These are phyloP conservation scores for Diaprepes abbreviatus DNA, from an alignment of 2,888 invertebrate genomes.

Conservation along the genomic window DNA sequence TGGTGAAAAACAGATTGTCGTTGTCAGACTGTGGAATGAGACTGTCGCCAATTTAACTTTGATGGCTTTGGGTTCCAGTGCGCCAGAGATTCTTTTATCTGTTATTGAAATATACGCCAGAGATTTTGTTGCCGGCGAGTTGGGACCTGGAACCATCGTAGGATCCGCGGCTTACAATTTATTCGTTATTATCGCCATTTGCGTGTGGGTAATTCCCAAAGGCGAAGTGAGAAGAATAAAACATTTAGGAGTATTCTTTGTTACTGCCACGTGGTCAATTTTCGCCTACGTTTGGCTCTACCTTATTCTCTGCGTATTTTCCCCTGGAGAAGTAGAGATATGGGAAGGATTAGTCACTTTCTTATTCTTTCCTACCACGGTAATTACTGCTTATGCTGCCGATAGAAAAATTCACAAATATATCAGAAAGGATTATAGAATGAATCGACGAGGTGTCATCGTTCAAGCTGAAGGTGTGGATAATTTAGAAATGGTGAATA, in stretches of 20 bases:
- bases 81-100: constrained; percentile 97
- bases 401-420: constrained; percentile 90
- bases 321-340: constrained; percentile 91
- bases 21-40: constrained; percentile 98
- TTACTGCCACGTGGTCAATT: constrained; percentile 97
- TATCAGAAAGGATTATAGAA: constrained; percentile 67
- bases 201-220: constrained; percentile 91
- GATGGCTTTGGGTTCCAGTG: constrained; percentile 98
- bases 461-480: constrained; percentile 88
- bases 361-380: constrained; percentile 96
- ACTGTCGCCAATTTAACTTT: constrained; percentile 98
- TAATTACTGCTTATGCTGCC: constrained; percentile 95
- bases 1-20: constrained; percentile 77
- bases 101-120: constrained; percentile 98
- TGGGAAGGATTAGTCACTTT: constrained; percentile 98
- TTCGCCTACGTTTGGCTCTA: constrained; percentile 99
- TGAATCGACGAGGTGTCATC: constrained; percentile 91
- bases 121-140: constrained; percentile 94
- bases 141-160: constrained; percentile 98
- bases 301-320: constrained; percentile 89
- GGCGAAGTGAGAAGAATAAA: constrained; percentile 95
- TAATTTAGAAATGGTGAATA: constrained; percentile 78
- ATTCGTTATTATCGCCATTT: constrained; percentile 97
- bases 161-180: constrained; percentile 99
- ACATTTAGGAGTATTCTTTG: constrained; percentile 96